Evolutionary conservation across 2,113 vertebrate species (phyloP), one percentile per base, ranked within the genome.

Genomic region (Ginglymostoma cirratum): DNA sequence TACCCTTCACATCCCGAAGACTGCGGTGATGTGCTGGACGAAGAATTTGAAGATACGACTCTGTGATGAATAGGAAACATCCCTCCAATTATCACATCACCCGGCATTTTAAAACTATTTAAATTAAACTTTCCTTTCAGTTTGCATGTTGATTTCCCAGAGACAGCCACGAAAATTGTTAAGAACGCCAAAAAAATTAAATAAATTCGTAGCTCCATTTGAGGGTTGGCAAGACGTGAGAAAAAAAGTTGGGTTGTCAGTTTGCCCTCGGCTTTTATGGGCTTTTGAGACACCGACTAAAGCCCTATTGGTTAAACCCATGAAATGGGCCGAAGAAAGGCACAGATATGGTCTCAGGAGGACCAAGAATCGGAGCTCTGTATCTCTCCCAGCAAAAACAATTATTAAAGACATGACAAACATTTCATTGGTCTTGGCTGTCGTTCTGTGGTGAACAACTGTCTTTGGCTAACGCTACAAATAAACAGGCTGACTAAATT

Each of bases 1-100:
- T 97, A 98, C 98, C 98, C 97, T 96, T 98, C 98, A 96, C 98
- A 98, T 61, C 97, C 97, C 0, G 97, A 97, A 3, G 98, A 98
- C 15, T 97, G 96, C 0, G 98, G 98, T n/a, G 97, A 95, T 24
- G 97, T 97, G 0, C 98, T 97, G 86, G 98, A 97, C 96, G 98
- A 98, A 94, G 97, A 96, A 30, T 97, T 96, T n/a, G 78, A 96
- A 15, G 97, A 97, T 38, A 97, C 97, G 23, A 97, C 97, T 10
- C 98, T 97, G 65, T 96, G 97, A 95, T 98, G 98, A 61, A 98
- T 97, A 0, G 98, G 97, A 96, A 98, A 99, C 98, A 98, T 98
- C 17, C 98, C 98, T 69, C 98, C 98, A 1, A 98, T 95, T 0
- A 98, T 97, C 0, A 98, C 97, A 70, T 97, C 98, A 70, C 97